Evolutionary conservation across 2,113 vertebrate species (phyloP).

Genomic region (Ptilorrhoa leucosticta): DNA sequence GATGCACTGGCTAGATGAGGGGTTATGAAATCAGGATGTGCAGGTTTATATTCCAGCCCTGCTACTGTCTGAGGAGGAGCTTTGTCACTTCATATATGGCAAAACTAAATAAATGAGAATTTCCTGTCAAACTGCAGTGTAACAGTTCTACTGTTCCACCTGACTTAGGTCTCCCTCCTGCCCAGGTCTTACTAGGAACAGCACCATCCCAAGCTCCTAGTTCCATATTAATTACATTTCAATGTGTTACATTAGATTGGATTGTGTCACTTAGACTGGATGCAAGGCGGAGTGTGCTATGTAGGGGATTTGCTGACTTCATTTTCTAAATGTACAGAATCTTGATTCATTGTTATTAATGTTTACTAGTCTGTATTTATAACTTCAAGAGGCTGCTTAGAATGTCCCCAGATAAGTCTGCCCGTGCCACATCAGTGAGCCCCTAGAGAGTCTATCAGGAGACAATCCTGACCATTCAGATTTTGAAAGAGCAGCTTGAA

Average conservation of each 20-base stretch:
- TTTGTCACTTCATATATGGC: neutral
- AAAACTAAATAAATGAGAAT: neutral
- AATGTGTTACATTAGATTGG: neutral
- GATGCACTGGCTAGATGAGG: neutral
- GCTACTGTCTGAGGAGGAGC: neutral
- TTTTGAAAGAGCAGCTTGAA: neutral
- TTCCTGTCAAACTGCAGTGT: neutral
- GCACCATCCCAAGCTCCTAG: neutral
- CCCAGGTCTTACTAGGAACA: neutral
- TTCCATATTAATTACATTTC: neutral
- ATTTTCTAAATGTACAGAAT: neutral
- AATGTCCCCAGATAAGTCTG: neutral
- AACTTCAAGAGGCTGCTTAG: neutral
- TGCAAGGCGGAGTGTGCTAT: neutral
- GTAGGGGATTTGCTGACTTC: neutral
- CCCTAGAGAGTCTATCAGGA: neutral
- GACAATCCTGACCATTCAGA: neutral
- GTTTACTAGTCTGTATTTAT: neutral
- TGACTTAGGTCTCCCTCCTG: neutral
- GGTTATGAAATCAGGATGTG: neutral
- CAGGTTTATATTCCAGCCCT: neutral
- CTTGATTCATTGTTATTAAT: neutral
- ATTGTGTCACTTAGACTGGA: neutral
- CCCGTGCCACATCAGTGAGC: neutral
- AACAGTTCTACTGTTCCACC: neutral